Percentiles rank a stretch among this genome's conserved stretches.
These are phyloP conservation scores for Hypocryptadius cinnamomeus DNA, from an alignment of 2,113 vertebrate genomes.

Conservation along the genomic window DNA sequence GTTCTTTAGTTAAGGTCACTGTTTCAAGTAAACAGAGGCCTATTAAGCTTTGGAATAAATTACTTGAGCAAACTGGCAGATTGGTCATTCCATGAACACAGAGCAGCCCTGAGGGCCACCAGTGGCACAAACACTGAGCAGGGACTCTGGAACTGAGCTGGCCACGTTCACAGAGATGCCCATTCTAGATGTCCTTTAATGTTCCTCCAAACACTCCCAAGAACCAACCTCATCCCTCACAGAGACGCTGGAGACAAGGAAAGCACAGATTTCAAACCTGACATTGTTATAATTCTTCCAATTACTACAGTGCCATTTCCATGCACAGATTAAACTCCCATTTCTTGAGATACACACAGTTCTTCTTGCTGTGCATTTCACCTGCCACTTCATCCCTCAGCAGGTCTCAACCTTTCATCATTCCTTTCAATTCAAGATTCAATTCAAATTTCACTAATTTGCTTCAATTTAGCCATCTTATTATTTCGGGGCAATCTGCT, in stretches of 20 bases:
- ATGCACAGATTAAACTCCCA: neutral
- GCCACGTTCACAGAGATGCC: neutral
- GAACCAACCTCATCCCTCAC: neutral
- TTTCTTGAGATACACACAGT: neutral
- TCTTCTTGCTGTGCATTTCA: neutral
- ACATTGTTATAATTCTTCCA: neutral
- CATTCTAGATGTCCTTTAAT: neutral
- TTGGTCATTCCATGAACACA: neutral
- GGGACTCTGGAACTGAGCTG: neutral
- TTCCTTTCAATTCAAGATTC: neutral
- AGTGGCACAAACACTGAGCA: neutral
- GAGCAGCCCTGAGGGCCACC: neutral
- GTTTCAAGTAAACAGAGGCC: constrained; percentile 18
- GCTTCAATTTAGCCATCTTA: neutral
- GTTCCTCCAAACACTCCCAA: neutral
- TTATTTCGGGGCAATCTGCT: neutral
- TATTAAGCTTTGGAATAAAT: constrained; percentile 18
- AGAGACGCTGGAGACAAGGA: neutral
- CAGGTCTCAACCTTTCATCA: neutral
- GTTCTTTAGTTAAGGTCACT: neutral
- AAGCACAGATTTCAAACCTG: neutral
- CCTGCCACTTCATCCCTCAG: neutral
- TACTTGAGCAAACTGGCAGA: neutral
- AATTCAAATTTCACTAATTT: neutral
- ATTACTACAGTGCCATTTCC: neutral